These are phyloP conservation scores for Taeniopygia guttata DNA, from an alignment of 2,797 vertebrate genomes.

Conservation along the genomic window DNA sequence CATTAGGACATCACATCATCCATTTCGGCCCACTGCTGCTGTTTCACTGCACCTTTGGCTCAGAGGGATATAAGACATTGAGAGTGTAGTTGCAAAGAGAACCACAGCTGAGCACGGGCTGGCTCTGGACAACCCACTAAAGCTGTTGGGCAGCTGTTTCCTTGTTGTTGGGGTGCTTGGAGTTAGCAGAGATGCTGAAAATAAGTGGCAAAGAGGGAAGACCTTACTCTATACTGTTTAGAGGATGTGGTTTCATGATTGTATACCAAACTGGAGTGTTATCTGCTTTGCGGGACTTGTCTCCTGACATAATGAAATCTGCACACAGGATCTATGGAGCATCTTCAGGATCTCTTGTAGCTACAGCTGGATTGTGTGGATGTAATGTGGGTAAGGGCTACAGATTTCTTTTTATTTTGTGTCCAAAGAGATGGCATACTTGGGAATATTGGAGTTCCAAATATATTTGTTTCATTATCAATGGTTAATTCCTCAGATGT, in stretches of 20 bases:
- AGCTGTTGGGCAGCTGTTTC: not conserved
- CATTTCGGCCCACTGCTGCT: not conserved
- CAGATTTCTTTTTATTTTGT: not conserved
- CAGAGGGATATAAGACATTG: not conserved
- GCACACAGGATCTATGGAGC: constrained; percentile 31
- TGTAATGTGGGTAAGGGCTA: not conserved
- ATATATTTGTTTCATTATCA: not conserved
- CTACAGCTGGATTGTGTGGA: not conserved
- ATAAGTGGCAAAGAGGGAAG: not conserved
- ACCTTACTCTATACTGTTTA: not conserved
- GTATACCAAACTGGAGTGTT: not conserved
- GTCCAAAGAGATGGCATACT: not conserved
- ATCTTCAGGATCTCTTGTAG: not conserved
- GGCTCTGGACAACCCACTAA: not conserved
- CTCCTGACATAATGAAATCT: not conserved
- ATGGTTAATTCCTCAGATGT: not conserved
- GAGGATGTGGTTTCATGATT: not conserved
- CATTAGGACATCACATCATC: not conserved
- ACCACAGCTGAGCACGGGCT: not conserved
- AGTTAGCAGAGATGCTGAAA: not conserved
- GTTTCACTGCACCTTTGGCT: not conserved
- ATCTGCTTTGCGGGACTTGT: not conserved
- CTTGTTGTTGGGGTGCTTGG: not conserved
- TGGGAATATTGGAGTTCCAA: not conserved
- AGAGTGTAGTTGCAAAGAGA: not conserved